These are phyloP conservation scores for Plecotus auritus DNA, from an alignment of 2,113 vertebrate species.

Conservation along the genomic window DNA sequence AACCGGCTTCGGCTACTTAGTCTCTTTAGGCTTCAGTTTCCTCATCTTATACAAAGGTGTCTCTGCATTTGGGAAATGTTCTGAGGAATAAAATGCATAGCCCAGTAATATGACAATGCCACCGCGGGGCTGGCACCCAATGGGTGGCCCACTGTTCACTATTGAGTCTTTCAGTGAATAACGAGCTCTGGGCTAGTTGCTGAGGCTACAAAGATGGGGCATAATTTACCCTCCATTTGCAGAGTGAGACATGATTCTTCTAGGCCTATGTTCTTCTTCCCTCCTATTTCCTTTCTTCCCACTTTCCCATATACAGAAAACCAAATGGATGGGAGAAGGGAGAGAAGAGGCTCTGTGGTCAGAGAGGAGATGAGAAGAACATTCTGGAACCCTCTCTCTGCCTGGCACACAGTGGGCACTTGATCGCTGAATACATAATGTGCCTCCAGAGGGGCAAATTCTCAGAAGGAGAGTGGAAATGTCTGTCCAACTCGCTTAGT, in stretches of 20 bases:
- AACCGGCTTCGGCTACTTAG: too few relatives aligned
- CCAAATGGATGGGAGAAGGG: background rate
- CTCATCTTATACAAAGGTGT: background rate
- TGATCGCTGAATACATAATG: background rate
- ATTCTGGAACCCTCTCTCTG: background rate
- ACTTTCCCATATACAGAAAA: background rate
- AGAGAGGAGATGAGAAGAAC: background rate
- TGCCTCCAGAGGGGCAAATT: background rate
- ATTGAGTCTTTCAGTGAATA: background rate
- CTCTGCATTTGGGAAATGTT: background rate
- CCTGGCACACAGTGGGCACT: background rate
- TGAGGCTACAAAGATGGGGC: background rate
- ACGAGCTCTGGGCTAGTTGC: background rate
- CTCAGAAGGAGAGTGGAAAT: background rate
- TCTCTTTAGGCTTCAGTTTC: background rate
- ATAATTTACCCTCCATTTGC: background rate
- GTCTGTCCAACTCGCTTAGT: background rate
- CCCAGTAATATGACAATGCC: too few relatives aligned
- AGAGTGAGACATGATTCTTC: background rate
- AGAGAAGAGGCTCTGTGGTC: background rate
- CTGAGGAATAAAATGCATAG: background rate
- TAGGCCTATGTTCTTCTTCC: background rate
- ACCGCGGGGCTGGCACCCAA: fast-evolving
- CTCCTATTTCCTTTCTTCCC: background rate
- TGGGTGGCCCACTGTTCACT: fast-evolving